These are phyloP conservation scores for Myripristis murdjan DNA, from an alignment of 2,797 vertebrate species.

Conservation along the genomic window DNA sequence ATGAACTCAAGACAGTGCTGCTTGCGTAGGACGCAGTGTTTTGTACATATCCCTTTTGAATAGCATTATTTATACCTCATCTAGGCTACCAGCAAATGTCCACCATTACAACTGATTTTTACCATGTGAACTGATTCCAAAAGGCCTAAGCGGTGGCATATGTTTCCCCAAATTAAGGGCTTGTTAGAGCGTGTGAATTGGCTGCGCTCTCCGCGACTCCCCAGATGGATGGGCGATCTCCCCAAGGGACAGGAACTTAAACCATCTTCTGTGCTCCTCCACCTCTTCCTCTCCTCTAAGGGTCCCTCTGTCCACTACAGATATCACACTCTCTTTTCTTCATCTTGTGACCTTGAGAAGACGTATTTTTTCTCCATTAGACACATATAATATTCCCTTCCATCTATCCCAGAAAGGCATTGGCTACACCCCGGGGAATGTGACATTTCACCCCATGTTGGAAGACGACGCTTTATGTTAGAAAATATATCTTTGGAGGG, in stretches of 20 bases:
- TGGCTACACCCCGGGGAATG: slow-evolving; percentile 24
- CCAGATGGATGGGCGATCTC: slow-evolving; percentile 78
- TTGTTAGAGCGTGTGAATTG: slow-evolving; percentile 72
- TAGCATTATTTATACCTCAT: slow-evolving; percentile 50
- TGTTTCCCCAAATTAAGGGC: slow-evolving; percentile 76
- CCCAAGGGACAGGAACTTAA: slow-evolving; percentile 71
- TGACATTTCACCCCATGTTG: slow-evolving; percentile 26
- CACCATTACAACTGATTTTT: slow-evolving; percentile 57
- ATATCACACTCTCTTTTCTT: slow-evolving; percentile 44
- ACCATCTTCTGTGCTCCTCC: slow-evolving; percentile 51
- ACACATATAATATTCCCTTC: slow-evolving; percentile 43
- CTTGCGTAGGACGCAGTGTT: slow-evolving; percentile 2
- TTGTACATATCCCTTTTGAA: slow-evolving; percentile 39
- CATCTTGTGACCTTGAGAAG: slow-evolving; percentile 72
- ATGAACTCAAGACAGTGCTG: slow-evolving; percentile 4
- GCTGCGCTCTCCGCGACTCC: slow-evolving; percentile 60
- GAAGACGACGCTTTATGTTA: slow-evolving; percentile 28
- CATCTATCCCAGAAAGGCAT: slow-evolving; percentile 26
- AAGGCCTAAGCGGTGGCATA: slow-evolving; percentile 72
- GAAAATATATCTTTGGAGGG: slow-evolving; percentile 25
- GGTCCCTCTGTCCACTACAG: slow-evolving; percentile 54
- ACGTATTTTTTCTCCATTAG: slow-evolving; percentile 54
- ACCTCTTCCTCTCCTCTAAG: slow-evolving; percentile 51
- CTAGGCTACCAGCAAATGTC: slow-evolving; percentile 57
- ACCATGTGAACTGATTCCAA: slow-evolving; percentile 63